Conservation (phyloP, 2,797 vertebrate species). For the Gymnoscopelus braueri region DNA sequence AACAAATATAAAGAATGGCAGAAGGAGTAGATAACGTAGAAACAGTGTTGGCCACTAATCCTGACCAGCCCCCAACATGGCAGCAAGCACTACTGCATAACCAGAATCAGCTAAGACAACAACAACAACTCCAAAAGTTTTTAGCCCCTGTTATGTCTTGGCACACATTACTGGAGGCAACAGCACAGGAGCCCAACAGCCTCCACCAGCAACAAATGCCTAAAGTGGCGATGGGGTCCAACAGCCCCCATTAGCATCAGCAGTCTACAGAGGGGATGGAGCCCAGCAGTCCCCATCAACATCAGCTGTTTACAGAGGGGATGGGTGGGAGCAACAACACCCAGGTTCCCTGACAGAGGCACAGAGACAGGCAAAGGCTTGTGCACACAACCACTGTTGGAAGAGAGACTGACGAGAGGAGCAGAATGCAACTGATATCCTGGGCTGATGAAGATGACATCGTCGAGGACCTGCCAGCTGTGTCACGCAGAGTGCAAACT, state of each 20-base stretch:
- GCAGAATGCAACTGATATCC: not conserved
- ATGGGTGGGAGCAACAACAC: not conserved
- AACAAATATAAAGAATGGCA: too few species aligned
- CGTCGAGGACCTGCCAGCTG: not conserved
- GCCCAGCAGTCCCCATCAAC: not conserved
- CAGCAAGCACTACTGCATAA: not conserved
- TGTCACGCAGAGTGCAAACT: slow-evolving; percentile 16
- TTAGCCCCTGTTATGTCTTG: not conserved
- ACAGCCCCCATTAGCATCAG: too few species aligned
- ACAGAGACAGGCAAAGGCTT: slow-evolving; percentile 15
- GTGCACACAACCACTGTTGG: slow-evolving; percentile 20
- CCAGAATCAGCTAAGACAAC: not conserved
- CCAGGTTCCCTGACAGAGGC: slow-evolving; percentile 11
- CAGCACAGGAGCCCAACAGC: too few species aligned
- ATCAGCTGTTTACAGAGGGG: not conserved
- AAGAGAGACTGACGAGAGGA: slow-evolving; percentile 6
- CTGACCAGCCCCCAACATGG: not conserved
- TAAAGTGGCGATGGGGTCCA: too few species aligned
- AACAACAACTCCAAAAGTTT: not conserved
- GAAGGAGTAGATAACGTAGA: too few species aligned
- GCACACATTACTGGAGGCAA: slow-evolving; percentile 1
- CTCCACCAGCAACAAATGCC: too few species aligned
- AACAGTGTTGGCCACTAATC: too few species aligned
- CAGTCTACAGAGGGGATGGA: too few species aligned
- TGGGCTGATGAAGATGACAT: slow-evolving; percentile 20